Base-by-base conservation (phyloP, 1,140 invertebrate species). In the Colletes gigas region DNA sequence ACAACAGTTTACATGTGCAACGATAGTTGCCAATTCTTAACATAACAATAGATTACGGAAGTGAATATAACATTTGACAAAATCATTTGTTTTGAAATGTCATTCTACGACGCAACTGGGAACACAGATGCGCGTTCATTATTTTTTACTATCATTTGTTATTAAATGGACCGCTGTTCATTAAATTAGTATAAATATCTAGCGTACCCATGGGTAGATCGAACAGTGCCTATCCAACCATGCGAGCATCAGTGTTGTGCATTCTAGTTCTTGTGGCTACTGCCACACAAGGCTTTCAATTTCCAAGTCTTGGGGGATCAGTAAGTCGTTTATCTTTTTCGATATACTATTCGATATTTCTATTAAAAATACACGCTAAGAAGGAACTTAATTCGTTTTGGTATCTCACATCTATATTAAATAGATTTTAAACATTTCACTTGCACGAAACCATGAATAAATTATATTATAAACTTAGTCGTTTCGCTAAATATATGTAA, bases 251-350 rank as follows among this genome's bases (percentile, higher is more conserved):
- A 68, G 9, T 83, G 44, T 59, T 89, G 57, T 84, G 54, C 62
- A 15, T 91, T 14, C 41, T 91, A 59, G 66, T 74, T 10, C 8
- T 88, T 67, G 78, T 87, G 71, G 75, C 86, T 67, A 84, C 54
- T 44, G 77, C 78, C 67, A 70, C 85, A 67, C 3, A 4, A n/a
- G 50, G 21, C 2, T 7, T 17, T 4, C 1, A 17, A 0, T 30
- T 9, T 41, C 54, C 15, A 21, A 0, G 47, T 6, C 1, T 21
- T 57, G 10, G 2, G 2, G 14, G 17, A 19, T 3, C 54, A 4
- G 82, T 83, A 71, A 83, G 78, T 65, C 30, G 12, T 12, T 50
- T 12, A 9, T 0, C 10, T 12, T 12, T 50, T 50, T 12, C 50
- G 10, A 50, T 50, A 44, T 9, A 30, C n/a, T n/a, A n/a, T n/a